These are phyloP conservation scores for Astropecten irregularis DNA, from an alignment of 53 echinoderm and acorn worm species.

Conservation along the genomic window DNA sequence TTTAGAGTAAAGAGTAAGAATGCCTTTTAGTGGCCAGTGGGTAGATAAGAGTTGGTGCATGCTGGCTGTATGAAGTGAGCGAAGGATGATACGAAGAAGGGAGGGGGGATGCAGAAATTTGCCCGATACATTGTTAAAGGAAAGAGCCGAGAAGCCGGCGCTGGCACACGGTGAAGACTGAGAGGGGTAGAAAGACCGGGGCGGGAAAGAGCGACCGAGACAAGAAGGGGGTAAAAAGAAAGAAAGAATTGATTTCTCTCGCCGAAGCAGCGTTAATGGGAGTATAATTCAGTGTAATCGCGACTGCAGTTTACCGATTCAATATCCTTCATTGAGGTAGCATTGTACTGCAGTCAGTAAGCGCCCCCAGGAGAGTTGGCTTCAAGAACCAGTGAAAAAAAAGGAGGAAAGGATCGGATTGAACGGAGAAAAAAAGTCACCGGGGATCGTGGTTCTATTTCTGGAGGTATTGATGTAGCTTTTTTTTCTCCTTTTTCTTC, in stretches of 20 bases:
- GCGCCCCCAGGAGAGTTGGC: background rate
- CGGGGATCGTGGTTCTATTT: slow-evolving; percentile 18
- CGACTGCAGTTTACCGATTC: slow-evolving; percentile 41
- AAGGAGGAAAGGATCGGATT: background rate
- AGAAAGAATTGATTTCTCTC: slow-evolving; percentile 39
- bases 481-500: background rate
- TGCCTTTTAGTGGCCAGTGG: slow-evolving; percentile 22
- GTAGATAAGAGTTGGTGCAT: slow-evolving; percentile 21
- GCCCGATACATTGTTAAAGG: background rate
- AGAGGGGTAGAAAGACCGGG: background rate
- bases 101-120: background rate
- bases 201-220: slow-evolving; percentile 1
- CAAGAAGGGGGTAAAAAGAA: background rate
- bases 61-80: background rate
- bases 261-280: slow-evolving; percentile 48
- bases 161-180: background rate
- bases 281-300: slow-evolving; percentile 53
- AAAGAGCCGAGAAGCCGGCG: background rate
- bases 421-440: slow-evolving; percentile 4
- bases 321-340: slow-evolving; percentile 44
- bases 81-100: background rate
- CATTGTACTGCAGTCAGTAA: background rate
- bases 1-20: slow-evolving; percentile 9
- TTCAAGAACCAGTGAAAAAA: background rate
- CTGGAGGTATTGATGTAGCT: slow-evolving; percentile 49